Conservation (phyloP, 2,797 vertebrate species). For the Propithecus perrieri region DNA sequence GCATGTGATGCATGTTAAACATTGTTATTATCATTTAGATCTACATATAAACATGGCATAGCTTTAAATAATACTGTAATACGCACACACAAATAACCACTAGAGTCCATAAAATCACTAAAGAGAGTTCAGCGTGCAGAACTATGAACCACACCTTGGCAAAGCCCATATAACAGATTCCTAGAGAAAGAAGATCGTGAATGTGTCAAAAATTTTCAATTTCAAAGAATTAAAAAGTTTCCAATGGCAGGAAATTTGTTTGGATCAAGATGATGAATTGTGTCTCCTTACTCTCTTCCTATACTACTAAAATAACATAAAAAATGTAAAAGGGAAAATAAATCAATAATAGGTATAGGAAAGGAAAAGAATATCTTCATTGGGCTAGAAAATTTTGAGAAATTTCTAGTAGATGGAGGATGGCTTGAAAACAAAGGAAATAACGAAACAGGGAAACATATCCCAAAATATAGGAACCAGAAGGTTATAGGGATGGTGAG, state of each 20-base stretch:
- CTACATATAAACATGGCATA: not conserved
- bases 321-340: not conserved
- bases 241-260: not conserved
- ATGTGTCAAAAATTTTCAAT: not conserved
- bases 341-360: not conserved
- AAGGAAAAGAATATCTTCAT: not conserved
- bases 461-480: not conserved
- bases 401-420: not conserved
- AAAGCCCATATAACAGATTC: not conserved
- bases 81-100: not conserved
- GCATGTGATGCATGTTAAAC: not conserved
- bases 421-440: conserved; percentile 8
- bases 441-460: not conserved
- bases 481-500: not conserved
- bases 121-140: not conserved
- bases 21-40: not conserved
- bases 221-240: conserved; percentile 1
- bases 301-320: not conserved
- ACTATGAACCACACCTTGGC: not conserved
- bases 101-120: not conserved
- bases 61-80: not conserved
- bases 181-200: not conserved
- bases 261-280: not conserved
- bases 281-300: not conserved
- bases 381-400: not conserved